A percentile compares a stretch with the other conserved stretches of the same genome.
Evolutionary conservation across 2,113 vertebrate genomes (phyloP).

Genomic region (Apaloderma vittatum): DNA sequence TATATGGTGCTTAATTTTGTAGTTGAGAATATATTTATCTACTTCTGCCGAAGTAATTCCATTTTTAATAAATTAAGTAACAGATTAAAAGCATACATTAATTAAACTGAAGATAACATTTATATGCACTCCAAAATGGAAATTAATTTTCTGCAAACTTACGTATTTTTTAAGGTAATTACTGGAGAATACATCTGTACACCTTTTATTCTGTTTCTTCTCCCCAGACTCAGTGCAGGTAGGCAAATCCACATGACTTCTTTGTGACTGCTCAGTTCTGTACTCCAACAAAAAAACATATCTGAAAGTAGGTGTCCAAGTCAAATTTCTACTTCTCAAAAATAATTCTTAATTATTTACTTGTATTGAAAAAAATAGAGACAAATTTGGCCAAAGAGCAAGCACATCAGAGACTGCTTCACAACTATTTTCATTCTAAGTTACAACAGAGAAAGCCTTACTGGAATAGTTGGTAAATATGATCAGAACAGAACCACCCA

Average conservation of each 20-base stretch:
- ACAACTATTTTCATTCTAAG: background rate
- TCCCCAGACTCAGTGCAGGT: background rate
- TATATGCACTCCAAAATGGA: background rate
- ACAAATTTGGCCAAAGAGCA: background rate
- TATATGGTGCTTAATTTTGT: background rate
- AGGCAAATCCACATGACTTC: background rate
- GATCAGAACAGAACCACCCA: background rate
- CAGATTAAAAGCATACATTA: background rate
- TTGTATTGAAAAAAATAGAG: background rate
- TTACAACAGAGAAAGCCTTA: background rate
- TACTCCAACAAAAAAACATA: background rate
- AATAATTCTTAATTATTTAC: background rate
- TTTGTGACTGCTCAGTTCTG: background rate
- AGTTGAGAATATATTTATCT: background rate
- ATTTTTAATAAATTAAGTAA: background rate
- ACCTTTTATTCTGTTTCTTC: background rate
- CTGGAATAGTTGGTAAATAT: background rate
- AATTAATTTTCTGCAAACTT: background rate
- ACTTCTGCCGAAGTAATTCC: background rate
- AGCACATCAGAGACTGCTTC: background rate
- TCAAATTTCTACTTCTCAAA: background rate
- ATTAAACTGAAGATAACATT: background rate
- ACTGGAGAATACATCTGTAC: background rate
- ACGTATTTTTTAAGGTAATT: background rate
- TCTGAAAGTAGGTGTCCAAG: background rate